Percentiles rank a stretch among this genome's conserved stretches.
These are phyloP conservation scores for Bambusicola thoracicus DNA, from an alignment of 2,113 vertebrate genomes.

Conservation along the genomic window DNA sequence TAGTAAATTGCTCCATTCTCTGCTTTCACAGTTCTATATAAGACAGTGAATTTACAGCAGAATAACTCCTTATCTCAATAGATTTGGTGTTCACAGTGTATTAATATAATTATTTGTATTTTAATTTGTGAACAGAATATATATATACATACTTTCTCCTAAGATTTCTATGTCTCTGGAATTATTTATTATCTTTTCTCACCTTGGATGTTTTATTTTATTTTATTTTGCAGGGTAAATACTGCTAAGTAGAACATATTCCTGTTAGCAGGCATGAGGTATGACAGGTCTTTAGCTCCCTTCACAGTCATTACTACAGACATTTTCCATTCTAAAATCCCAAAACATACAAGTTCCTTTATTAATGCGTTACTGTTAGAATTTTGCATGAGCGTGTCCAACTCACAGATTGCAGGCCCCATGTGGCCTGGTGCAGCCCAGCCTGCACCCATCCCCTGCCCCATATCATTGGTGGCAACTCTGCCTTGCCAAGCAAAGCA, in stretches of 20 bases:
- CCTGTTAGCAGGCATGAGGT: not conserved
- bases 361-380: not conserved
- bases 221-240: not conserved
- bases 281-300: not conserved
- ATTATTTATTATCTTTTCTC: not conserved
- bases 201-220: fast-evolving
- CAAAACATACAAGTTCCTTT: not conserved
- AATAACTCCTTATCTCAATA: not conserved
- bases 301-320: not conserved
- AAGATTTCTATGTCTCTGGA: not conserved
- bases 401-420: too few relatives aligned
- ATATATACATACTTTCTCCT: not conserved
- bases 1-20: not conserved
- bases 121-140: not conserved
- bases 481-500: too few relatives aligned
- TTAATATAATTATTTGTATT: not conserved
- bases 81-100: not conserved
- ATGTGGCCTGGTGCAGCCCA: too few relatives aligned
- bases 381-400: not conserved
- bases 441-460: too few relatives aligned
- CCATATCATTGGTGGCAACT: too few relatives aligned
- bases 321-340: not conserved
- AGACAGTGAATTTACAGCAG: not conserved
- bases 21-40: not conserved
- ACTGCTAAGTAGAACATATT: not conserved